A percentile compares a stretch with the other conserved stretches of the same genome.
Evolutionary conservation across 2,113 vertebrate genomes (phyloP).

Genomic region (Zapus hudsonius): DNA sequence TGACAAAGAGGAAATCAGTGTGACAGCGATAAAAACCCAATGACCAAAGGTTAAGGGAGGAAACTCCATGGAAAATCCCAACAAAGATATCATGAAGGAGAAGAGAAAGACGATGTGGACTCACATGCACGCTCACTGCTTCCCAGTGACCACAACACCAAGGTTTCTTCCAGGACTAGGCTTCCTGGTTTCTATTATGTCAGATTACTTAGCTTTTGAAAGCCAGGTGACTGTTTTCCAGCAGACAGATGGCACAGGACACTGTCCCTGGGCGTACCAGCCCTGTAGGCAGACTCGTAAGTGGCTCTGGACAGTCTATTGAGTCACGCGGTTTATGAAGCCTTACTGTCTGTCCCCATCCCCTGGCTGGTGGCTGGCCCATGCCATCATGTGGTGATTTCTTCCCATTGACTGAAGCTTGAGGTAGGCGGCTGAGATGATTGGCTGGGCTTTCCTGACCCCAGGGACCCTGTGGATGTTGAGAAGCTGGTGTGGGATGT

Average conservation of each 20-base stretch:
- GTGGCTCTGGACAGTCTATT: neutral
- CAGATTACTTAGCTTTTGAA: neutral
- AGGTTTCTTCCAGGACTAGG: conserved; percentile 43
- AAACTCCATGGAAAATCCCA: conserved; percentile 78
- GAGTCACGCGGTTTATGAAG: neutral
- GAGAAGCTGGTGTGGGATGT: neutral
- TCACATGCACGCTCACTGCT: neutral
- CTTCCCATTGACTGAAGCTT: neutral
- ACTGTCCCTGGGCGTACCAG: neutral
- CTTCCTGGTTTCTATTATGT: conserved; percentile 11
- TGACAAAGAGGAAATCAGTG: conserved; percentile 71
- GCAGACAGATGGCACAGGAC: neutral
- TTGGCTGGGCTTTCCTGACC: neutral
- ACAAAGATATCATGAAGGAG: conserved; percentile 2
- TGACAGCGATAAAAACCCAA: conserved; percentile 66
- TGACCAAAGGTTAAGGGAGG: conserved; percentile 57
- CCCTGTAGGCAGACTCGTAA: neutral
- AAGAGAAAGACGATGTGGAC: conserved; percentile 32
- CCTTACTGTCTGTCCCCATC: neutral
- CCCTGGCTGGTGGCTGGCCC: neutral
- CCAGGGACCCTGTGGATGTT: neutral
- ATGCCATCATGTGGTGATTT: neutral
- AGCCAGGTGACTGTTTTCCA: neutral
- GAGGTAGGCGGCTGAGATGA: neutral
- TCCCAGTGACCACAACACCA: conserved; percentile 24